Percentiles rank a stretch among this genome's conserved stretches.
These are phyloP conservation scores for Rallus crepitans DNA, from an alignment of 2,797 vertebrate species.

Conservation along the genomic window DNA sequence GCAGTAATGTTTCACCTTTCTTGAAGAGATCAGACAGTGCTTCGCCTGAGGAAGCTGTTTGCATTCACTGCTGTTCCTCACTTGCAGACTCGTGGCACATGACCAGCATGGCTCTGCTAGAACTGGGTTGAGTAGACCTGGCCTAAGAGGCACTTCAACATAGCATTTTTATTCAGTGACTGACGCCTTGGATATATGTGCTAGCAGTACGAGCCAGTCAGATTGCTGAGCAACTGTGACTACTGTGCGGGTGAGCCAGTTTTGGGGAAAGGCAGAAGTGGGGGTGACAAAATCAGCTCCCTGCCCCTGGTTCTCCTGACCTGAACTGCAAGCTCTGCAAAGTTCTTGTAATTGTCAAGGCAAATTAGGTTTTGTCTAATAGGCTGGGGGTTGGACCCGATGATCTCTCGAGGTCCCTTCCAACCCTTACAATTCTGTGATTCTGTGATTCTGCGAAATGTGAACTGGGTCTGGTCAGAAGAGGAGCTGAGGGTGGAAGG, in stretches of 20 bases:
- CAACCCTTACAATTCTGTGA: too few relatives aligned
- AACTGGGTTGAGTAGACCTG: not conserved
- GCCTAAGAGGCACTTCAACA: not conserved
- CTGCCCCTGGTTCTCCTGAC: not conserved
- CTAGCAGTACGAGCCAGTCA: not conserved
- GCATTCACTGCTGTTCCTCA: not conserved
- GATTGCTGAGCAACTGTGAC: not conserved
- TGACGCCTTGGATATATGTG: rapidly evolving
- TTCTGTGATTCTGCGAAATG: too few relatives aligned
- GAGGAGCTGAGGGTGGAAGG: not conserved
- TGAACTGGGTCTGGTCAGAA: not conserved
- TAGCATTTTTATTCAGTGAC: not conserved
- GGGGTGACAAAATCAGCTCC: not conserved
- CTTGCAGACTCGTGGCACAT: not conserved
- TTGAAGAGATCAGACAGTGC: not conserved
- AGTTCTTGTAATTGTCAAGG: not conserved
- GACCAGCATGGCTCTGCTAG: not conserved
- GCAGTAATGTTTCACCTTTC: not conserved
- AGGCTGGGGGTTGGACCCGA: not conserved
- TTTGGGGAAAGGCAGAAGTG: not conserved
- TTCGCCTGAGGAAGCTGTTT: not conserved
- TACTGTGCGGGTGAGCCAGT: not conserved
- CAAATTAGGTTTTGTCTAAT: not conserved
- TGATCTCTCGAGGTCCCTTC: too few relatives aligned
- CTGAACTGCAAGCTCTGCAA: not conserved